phyloP scores from a whole-genome alignment of 2,888 invertebrate species.

The Drosophila pegasa region DNA sequence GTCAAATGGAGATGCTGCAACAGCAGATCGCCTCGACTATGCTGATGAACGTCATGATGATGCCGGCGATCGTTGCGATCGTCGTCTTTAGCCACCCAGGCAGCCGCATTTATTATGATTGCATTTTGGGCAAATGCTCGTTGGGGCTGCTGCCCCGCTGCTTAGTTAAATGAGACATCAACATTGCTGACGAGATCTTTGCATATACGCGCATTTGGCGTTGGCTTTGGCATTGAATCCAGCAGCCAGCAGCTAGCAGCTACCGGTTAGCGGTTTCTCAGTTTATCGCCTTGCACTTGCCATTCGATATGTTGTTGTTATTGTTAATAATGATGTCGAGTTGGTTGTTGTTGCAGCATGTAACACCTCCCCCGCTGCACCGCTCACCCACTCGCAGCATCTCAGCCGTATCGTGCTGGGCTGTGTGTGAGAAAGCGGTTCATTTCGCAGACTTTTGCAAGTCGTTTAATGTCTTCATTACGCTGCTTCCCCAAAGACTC shows the following conservation, averaged over 20 bases:
- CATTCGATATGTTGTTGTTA: slow-evolving; percentile 64
- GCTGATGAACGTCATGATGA: slow-evolving; percentile 22
- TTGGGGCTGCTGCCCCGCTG: slow-evolving; percentile 56
- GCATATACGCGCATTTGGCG: slow-evolving; percentile 19
- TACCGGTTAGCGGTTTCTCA: slow-evolving; percentile 56
- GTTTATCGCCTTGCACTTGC: slow-evolving; percentile 40
- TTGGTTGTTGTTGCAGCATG: slow-evolving; percentile 76
- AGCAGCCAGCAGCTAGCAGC: slow-evolving; percentile 18
- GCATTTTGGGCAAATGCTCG: slow-evolving; percentile 69
- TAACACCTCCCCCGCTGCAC: slow-evolving; percentile 32
- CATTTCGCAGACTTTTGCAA: slow-evolving; percentile 30
- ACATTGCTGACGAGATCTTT: slow-evolving; percentile 26
- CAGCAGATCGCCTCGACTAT: slow-evolving; percentile 35
- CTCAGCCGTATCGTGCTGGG: slow-evolving; percentile 1
- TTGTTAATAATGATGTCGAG: slow-evolving; percentile 76
- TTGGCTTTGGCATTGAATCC: slow-evolving; percentile 26
- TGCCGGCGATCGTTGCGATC: neutral
- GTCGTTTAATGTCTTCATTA: slow-evolving; percentile 76
- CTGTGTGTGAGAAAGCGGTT: slow-evolving; percentile 61
- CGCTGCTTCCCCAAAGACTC: slow-evolving; percentile 38
- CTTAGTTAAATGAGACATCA: slow-evolving; percentile 80
- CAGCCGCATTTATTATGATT: slow-evolving; percentile 77
- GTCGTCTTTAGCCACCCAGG: slow-evolving; percentile 64
- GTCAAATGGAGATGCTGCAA: slow-evolving; percentile 61
- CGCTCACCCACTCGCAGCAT: neutral